Percentiles rank a stretch among this genome's conserved stretches.
Evolutionary conservation across 2,888 invertebrate species (phyloP).

Genomic region (Ramazzottius varieornatus): DNA sequence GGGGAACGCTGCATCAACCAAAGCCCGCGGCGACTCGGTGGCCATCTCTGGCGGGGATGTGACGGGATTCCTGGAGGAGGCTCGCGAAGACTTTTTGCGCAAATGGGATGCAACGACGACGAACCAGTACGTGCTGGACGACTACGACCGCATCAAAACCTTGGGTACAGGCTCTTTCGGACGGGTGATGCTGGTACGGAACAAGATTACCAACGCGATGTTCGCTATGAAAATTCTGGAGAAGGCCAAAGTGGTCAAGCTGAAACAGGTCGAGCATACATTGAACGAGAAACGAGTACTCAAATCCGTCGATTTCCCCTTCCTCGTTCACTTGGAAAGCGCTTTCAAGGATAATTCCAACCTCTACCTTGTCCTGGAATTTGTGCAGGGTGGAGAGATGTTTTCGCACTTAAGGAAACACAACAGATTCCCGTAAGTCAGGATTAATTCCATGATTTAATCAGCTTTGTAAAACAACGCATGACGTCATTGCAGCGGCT

Average conservation of each 20-base stretch:
- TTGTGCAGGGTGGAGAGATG: conserved; percentile 8
- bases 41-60: too few species aligned
- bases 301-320: conserved; percentile 6
- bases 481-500: too few species aligned
- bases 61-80: too few species aligned
- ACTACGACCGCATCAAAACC: conserved; percentile 8
- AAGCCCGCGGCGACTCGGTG: too few species aligned
- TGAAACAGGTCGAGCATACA: conserved; percentile 7
- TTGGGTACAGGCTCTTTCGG: conserved; percentile 8
- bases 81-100: too few species aligned
- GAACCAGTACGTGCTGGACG: too few species aligned
- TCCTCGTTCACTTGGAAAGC: conserved; percentile 6
- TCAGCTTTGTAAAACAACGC: too few species aligned
- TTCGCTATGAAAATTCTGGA: conserved; percentile 8
- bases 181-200: conserved; percentile 7
- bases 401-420: conserved; percentile 6
- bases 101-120: too few species aligned
- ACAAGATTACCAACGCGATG: conserved; percentile 6
- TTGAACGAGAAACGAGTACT: conserved; percentile 8
- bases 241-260: conserved; percentile 6
- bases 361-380: conserved; percentile 8
- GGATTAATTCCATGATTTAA: too few species aligned
- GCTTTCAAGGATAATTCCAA: conserved; percentile 9
- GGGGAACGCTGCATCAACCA: too few species aligned
- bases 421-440: conserved; percentile 5